These are phyloP conservation scores for Cerastis rubricosa DNA, from an alignment of 2,888 invertebrate genomes.

Conservation along the genomic window DNA sequence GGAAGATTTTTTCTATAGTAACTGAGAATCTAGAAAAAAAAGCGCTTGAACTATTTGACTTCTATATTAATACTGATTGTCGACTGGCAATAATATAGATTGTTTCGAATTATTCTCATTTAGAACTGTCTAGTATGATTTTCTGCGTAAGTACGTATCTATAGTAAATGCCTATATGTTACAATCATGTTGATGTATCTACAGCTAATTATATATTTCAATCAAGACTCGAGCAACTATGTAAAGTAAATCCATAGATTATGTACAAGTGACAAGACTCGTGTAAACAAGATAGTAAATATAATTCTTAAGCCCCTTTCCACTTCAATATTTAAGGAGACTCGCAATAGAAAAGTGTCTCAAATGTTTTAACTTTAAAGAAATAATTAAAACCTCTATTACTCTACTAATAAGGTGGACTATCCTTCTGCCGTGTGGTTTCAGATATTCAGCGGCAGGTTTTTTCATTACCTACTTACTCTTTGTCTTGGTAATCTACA, in stretches of 20 bases:
- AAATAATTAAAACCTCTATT: too few relatives aligned
- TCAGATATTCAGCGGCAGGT: too few relatives aligned
- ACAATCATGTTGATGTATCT: not conserved
- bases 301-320: too few relatives aligned
- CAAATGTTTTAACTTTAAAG: too few relatives aligned
- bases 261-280: not conserved
- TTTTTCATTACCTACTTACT: too few relatives aligned
- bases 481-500: too few relatives aligned
- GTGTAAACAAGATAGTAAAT: conserved; percentile 2
- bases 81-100: conserved; percentile 23
- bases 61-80: conserved; percentile 36
- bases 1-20: not conserved
- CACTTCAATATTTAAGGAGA: not conserved
- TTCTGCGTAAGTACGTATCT: not conserved
- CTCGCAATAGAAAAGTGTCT: not conserved
- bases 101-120: conserved; percentile 44
- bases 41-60: conserved; percentile 31
- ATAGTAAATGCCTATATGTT: not conserved
- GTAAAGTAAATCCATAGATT: not conserved
- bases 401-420: too few relatives aligned
- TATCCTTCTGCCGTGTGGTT: too few relatives aligned
- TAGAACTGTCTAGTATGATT: conserved; percentile 22
- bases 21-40: conserved; percentile 8
- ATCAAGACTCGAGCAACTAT: not conserved
- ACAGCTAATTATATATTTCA: not conserved